Percentiles rank a stretch among this genome's conserved stretches.
Evolutionary conservation across 2,797 vertebrate genomes (phyloP).

Genomic region (Oreochromis mossambicus): DNA sequence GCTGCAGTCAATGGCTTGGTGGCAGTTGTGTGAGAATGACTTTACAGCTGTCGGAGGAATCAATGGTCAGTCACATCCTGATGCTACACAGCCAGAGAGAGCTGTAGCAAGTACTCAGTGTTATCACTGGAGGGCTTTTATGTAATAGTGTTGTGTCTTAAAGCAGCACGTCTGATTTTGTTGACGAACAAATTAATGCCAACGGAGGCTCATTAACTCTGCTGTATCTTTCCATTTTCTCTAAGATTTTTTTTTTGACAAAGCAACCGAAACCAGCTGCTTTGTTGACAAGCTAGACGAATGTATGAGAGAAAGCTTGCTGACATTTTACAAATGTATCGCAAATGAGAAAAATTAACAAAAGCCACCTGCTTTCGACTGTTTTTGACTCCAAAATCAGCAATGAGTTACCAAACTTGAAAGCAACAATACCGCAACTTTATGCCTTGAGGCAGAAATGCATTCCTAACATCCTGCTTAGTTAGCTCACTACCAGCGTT

Average conservation of each 20-base stretch:
- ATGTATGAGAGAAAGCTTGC: neutral
- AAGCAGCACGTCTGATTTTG: neutral
- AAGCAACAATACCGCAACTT: slow-evolving; percentile 9
- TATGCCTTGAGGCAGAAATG: slow-evolving; percentile 10
- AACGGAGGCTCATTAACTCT: neutral
- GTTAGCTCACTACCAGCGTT: slow-evolving; percentile 5
- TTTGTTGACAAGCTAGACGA: neutral
- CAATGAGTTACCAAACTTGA: neutral
- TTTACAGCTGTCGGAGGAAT: slow-evolving; percentile 23
- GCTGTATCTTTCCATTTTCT: neutral
- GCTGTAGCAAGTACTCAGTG: neutral
- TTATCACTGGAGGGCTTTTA: neutral
- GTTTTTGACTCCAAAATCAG: neutral
- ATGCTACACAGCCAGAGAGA: neutral
- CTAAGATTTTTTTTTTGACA: neutral
- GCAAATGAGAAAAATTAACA: neutral
- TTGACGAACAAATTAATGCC: neutral
- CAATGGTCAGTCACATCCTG: neutral
- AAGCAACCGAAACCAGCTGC: neutral
- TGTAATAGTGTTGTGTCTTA: neutral
- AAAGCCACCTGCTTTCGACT: neutral
- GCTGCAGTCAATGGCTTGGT: neutral
- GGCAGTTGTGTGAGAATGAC: neutral
- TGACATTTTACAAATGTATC: neutral
- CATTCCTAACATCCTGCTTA: neutral